These are phyloP conservation scores for Yponomeuta plumbellus DNA, from an alignment of 2,888 invertebrate species.

Conservation along the genomic window DNA sequence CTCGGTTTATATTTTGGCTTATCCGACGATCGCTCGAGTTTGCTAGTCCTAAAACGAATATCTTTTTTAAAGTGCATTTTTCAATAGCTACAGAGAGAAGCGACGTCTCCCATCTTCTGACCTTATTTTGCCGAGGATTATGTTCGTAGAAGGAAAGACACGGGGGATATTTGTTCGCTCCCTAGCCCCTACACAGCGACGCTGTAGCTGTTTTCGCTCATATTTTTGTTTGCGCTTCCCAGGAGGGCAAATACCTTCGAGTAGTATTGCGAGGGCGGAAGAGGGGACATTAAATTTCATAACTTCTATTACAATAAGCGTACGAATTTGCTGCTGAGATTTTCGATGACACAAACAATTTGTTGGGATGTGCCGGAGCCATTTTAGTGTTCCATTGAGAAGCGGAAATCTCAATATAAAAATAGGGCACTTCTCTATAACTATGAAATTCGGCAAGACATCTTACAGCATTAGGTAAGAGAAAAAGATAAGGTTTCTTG, in stretches of 20 bases:
- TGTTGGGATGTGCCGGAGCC: too few relatives aligned
- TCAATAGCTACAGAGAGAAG: background rate
- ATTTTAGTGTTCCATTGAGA: background rate
- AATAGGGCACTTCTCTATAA: background rate
- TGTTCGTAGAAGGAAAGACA: slow-evolving; percentile 16
- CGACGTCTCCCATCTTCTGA: background rate
- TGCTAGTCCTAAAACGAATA: background rate
- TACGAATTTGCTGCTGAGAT: background rate
- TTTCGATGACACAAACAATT: background rate
- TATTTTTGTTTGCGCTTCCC: slow-evolving; percentile 46
- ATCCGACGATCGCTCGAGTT: background rate
- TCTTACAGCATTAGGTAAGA: too few relatives aligned
- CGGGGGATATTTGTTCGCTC: slow-evolving; percentile 34
- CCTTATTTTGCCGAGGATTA: slow-evolving; percentile 1
- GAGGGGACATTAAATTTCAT: slow-evolving; percentile 29
- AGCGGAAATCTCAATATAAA: background rate
- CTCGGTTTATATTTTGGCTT: background rate
- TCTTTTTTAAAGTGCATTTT: background rate
- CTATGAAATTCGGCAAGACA: too few relatives aligned
- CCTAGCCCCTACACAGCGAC: slow-evolving; percentile 26
- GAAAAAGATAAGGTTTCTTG: too few relatives aligned
- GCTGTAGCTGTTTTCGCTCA: slow-evolving; percentile 38
- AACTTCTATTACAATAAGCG: slow-evolving; percentile 13
- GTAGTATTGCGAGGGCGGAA: slow-evolving; percentile 30
- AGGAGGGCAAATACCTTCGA: slow-evolving; percentile 38